These are phyloP conservation scores for Bucco capensis DNA, from an alignment of 2,113 vertebrate genomes.

Conservation along the genomic window DNA sequence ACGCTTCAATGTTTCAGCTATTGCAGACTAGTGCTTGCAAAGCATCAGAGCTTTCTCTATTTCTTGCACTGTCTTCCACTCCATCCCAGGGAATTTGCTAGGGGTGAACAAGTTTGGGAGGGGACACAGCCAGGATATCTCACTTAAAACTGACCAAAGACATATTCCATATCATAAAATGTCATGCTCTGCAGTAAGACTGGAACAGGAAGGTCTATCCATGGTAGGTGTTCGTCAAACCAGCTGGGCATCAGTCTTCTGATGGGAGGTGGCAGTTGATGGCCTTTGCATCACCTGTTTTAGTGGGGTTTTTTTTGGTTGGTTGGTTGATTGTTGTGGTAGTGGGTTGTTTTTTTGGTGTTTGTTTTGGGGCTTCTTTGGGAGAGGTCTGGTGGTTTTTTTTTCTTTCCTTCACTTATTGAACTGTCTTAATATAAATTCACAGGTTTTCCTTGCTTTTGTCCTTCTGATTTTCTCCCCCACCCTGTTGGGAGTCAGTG, in stretches of 20 bases:
- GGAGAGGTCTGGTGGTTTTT: not conserved
- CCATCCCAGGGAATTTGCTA: fast-evolving
- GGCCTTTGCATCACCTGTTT: not conserved
- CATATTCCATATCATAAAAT: not conserved
- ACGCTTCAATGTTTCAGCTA: fast-evolving
- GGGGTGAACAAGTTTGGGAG: not conserved
- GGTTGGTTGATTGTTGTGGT: not conserved
- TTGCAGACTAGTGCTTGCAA: not conserved
- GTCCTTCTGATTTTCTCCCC: not conserved
- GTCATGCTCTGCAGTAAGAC: not conserved
- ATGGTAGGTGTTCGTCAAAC: not conserved
- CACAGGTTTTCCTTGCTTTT: not conserved
- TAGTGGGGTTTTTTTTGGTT: fast-evolving
- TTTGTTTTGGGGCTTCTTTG: not conserved
- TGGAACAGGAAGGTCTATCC: not conserved
- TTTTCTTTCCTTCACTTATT: not conserved
- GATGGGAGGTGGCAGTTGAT: not conserved
- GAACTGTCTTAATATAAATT: not conserved
- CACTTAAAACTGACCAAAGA: fast-evolving
- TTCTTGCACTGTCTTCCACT: not conserved
- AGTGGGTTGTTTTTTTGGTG: not conserved
- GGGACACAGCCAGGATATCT: not conserved
- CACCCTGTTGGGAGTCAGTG: not conserved
- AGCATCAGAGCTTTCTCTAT: not conserved
- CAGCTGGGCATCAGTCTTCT: not conserved